Percentiles rank a stretch among this genome's conserved stretches.
These are phyloP conservation scores for Neodiprion fabricii DNA, from an alignment of 1,140 invertebrate genomes.

Conservation along the genomic window DNA sequence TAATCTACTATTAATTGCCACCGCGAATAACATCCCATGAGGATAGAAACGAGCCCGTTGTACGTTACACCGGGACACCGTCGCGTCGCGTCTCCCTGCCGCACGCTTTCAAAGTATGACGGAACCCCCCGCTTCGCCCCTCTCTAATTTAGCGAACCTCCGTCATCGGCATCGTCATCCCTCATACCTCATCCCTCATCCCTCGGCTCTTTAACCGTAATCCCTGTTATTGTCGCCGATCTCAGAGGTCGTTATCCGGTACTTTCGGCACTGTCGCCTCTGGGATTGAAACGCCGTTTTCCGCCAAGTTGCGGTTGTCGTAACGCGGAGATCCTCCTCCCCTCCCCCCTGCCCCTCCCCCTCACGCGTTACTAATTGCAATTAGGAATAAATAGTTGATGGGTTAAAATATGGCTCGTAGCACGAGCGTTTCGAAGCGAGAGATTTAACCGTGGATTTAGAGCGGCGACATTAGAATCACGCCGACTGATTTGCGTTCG, in stretches of 20 bases:
- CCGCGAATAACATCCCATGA: slow-evolving; percentile 53
- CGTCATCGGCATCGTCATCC: neutral
- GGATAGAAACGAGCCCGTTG: slow-evolving; percentile 16
- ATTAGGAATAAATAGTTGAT: too few species aligned
- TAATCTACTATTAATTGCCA: slow-evolving; percentile 62
- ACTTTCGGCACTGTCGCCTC: neutral
- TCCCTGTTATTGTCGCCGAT: slow-evolving; percentile 40
- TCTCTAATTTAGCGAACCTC: neutral
- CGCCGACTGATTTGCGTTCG: too few species aligned
- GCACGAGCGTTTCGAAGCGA: too few species aligned
- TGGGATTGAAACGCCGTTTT: slow-evolving; percentile 13
- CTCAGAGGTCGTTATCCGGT: neutral
- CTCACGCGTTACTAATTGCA: neutral
- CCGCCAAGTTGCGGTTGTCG: neutral
- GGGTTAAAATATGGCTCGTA: too few species aligned
- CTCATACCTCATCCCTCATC: slow-evolving; percentile 26
- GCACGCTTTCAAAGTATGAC: slow-evolving; percentile 37
- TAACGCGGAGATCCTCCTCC: neutral
- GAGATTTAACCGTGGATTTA: too few species aligned
- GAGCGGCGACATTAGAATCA: too few species aligned
- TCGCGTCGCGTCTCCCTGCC: too few species aligned
- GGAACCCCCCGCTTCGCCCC: slow-evolving; percentile 17
- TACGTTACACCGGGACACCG: too few species aligned
- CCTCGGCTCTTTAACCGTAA: slow-evolving; percentile 37
- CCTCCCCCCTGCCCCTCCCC: neutral